These are phyloP conservation scores for Myxocyprinus asiaticus DNA, from an alignment of 2,113 vertebrate species.

Conservation along the genomic window DNA sequence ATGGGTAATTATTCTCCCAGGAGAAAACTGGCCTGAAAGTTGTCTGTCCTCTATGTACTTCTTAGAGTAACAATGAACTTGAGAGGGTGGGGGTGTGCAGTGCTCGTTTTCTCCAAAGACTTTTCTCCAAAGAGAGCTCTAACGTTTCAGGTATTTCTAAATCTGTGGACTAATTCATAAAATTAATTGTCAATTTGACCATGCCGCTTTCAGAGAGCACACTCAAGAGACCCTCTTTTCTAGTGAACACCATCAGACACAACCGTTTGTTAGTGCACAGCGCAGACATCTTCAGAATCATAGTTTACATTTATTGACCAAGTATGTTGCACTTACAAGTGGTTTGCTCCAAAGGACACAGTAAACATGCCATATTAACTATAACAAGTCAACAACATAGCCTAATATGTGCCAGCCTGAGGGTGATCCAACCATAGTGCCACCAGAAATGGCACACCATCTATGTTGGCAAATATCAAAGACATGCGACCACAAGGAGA, in stretches of 20 bases:
- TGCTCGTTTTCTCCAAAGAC: not conserved
- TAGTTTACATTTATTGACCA: not conserved
- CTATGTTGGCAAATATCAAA: constrained; percentile 15
- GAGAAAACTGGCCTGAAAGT: not conserved
- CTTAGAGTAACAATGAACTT: not conserved
- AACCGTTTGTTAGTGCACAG: no score
- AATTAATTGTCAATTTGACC: not conserved
- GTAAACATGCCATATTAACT: no score
- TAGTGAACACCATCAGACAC: no score
- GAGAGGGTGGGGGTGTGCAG: not conserved
- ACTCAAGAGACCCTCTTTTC: no score
- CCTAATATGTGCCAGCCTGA: not conserved
- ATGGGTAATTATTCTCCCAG: not conserved
- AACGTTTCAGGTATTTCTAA: not conserved
- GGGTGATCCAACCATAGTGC: not conserved
- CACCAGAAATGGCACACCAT: constrained; percentile 2
- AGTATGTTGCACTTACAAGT: no score
- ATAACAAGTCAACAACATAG: no score
- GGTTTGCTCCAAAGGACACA: no score
- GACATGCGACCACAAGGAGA: not conserved
- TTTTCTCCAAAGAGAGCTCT: not conserved
- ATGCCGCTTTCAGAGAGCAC: not conserved
- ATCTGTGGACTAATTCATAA: not conserved
- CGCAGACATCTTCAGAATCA: not conserved
- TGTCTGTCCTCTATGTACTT: constrained; percentile 5